Evolutionary conservation across 2,113 vertebrate genomes (phyloP).

Genomic region (Heterotis niloticus): DNA sequence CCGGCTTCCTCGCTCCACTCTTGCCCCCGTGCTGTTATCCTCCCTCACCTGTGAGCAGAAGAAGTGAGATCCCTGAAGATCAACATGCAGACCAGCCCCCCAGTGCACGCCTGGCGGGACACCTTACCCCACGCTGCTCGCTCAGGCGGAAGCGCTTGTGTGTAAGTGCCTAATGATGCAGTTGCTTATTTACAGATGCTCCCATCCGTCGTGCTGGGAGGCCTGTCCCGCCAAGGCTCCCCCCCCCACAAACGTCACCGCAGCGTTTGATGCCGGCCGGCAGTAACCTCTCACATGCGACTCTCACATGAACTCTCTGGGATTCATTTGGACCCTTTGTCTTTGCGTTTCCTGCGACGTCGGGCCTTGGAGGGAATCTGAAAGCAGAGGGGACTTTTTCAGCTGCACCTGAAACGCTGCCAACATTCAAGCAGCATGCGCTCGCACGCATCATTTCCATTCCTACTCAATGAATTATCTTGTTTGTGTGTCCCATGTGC

Average conservation of each 20-base stretch:
- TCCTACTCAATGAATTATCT: constrained; percentile 24
- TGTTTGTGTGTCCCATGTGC: constrained; percentile 22
- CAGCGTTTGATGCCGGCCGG: constrained; percentile 7
- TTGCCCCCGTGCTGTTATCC: not conserved
- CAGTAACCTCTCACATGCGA: not conserved
- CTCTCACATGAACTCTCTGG: not conserved
- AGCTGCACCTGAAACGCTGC: not conserved
- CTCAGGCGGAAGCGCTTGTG: constrained; percentile 72
- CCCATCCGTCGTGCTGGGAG: not conserved
- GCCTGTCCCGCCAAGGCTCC: constrained; percentile 35
- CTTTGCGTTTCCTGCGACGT: not conserved
- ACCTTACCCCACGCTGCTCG: constrained; percentile 32
- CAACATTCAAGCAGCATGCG: not conserved
- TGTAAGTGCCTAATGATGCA: constrained; percentile 77
- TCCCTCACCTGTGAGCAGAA: not conserved
- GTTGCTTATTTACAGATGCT: constrained; percentile 80
- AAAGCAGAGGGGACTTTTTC: not conserved
- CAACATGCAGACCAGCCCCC: not conserved
- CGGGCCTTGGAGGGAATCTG: not conserved
- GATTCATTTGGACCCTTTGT: not conserved
- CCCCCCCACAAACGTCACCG: not conserved
- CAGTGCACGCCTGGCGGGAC: not conserved
- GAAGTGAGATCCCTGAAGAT: not conserved
- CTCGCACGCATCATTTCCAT: constrained; percentile 20
- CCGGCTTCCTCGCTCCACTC: not conserved